phyloP scores from a whole-genome alignment of 35 echinoderm and acorn worm genomes.

The Acanthaster planci region DNA sequence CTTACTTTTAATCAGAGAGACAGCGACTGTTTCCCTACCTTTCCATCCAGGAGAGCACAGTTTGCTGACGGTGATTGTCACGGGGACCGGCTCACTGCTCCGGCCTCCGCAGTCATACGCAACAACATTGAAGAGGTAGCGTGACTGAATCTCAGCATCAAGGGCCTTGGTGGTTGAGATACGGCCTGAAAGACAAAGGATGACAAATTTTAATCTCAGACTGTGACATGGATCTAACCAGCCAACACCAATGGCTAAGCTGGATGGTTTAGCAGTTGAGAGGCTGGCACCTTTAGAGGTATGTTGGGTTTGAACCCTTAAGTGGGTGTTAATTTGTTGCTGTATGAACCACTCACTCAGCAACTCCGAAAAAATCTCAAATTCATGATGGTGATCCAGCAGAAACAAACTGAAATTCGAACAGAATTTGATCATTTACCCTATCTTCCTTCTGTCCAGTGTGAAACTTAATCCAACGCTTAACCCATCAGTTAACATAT shows the following conservation, averaged over 20 bases:
- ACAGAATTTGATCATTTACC: no score
- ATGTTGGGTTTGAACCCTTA: no score
- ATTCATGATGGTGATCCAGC: no score
- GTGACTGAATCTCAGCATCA: slow-evolving; percentile 2
- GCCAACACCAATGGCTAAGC: not conserved
- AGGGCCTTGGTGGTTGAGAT: slow-evolving; percentile 37
- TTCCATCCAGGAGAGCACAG: slow-evolving; percentile 66
- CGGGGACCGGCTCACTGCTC: slow-evolving; percentile 36
- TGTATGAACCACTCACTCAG: no score
- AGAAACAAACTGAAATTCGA: no score
- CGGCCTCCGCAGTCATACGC: slow-evolving; percentile 56
- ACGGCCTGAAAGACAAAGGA: slow-evolving; percentile 34
- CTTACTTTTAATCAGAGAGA: not conserved
- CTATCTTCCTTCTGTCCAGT: no score
- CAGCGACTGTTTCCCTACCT: slow-evolving; percentile 1
- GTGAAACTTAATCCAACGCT: no score
- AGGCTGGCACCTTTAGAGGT: no score
- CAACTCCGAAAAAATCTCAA: no score
- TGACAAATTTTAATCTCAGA: not conserved
- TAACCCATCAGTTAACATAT: no score
- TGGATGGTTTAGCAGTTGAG: not conserved
- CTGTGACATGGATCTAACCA: not conserved
- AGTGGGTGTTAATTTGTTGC: no score
- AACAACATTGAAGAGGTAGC: slow-evolving; percentile 41
- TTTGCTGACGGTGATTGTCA: slow-evolving; percentile 42